Conservation (phyloP, 2,113 vertebrate genomes). For the Elaphurus davidianus region DNA sequence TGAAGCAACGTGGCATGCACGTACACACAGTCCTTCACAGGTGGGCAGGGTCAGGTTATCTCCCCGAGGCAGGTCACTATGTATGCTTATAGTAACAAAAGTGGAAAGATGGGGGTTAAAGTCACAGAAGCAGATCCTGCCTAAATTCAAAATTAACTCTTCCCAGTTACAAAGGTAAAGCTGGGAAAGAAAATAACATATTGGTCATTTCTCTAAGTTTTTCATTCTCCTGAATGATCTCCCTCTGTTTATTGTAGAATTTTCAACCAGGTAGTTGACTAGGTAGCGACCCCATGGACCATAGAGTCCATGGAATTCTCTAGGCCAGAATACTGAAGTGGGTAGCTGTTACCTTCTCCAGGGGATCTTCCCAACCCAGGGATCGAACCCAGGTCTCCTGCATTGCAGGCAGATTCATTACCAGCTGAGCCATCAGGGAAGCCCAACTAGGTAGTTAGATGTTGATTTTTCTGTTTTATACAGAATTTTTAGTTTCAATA, state of each 20-base stretch:
- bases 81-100: neutral
- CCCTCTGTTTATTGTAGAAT: neutral
- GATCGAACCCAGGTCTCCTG: neutral
- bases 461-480: neutral
- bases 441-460: neutral
- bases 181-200: neutral
- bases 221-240: neutral
- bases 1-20: neutral
- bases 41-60: neutral
- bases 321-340: neutral
- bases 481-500: slow-evolving; percentile 27
- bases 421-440: neutral
- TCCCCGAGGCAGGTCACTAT: neutral
- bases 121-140: neutral
- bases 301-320: neutral
- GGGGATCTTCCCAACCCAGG: neutral
- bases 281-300: fast-evolving
- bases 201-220: neutral
- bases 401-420: neutral
- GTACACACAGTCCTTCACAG: neutral
- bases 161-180: neutral
- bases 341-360: neutral
- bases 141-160: neutral
- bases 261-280: neutral
- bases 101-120: neutral